Evolutionary conservation across 2,888 invertebrate genomes (phyloP).

Genomic region (Hyalella azteca): DNA sequence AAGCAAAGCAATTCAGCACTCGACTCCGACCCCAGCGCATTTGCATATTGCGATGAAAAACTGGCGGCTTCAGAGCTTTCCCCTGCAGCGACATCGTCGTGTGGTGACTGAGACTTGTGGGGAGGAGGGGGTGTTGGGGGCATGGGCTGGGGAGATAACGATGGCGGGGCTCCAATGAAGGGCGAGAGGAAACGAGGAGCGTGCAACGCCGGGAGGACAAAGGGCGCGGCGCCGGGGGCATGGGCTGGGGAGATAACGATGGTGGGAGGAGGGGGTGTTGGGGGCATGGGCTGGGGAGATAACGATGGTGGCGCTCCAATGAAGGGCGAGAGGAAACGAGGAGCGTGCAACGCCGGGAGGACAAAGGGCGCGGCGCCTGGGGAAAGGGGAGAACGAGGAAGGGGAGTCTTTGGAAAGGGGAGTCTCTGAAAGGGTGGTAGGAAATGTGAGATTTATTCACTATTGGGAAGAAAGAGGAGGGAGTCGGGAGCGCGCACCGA

Average conservation of each 20-base stretch:
- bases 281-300: background rate
- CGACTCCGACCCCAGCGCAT: conserved; percentile 6
- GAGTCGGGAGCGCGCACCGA: background rate
- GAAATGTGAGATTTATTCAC: background rate
- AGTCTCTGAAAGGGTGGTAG: background rate
- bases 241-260: too few relatives aligned
- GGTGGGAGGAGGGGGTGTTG: background rate
- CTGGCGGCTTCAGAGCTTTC: background rate
- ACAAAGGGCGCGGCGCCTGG: too few relatives aligned
- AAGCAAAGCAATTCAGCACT: conserved; percentile 26
- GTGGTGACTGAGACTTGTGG: background rate
- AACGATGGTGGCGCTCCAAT: background rate
- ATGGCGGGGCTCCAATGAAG: too few relatives aligned
- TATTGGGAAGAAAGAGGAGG: too few relatives aligned
- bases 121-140: background rate
- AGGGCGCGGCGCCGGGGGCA: too few relatives aligned
- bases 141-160: background rate
- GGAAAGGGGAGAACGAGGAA: too few relatives aligned
- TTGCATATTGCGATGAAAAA: conserved; percentile 14
- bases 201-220: background rate
- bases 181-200: too few relatives aligned
- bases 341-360: background rate
- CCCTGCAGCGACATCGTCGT: background rate
- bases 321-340: too few relatives aligned
- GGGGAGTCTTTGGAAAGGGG: background rate